phyloP scores from a whole-genome alignment of 2,888 invertebrate genomes.

The Blastobasis lacticolella region DNA sequence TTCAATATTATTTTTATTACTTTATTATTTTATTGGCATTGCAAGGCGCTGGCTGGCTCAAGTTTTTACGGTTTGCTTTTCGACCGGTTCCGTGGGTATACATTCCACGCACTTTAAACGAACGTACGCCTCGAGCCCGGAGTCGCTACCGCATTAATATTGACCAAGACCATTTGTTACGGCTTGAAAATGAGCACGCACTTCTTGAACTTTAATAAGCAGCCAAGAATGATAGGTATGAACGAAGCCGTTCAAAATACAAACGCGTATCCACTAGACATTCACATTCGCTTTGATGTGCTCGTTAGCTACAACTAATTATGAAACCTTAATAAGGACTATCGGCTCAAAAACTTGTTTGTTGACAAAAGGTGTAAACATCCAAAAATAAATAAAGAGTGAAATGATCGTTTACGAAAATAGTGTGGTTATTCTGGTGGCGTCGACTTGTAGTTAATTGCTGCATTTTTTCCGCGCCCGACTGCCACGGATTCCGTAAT shows the following conservation, averaged over 20 bases:
- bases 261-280: slow-evolving; percentile 23
- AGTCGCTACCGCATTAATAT: slow-evolving; percentile 51
- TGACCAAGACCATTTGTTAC: slow-evolving; percentile 51
- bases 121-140: slow-evolving; percentile 42
- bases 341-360: slow-evolving; percentile 26
- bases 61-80: slow-evolving; percentile 61
- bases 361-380: slow-evolving; percentile 53
- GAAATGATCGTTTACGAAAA: slow-evolving; percentile 57
- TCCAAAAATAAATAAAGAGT: slow-evolving; percentile 57
- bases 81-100: slow-evolving; percentile 48
- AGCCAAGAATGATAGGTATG: slow-evolving; percentile 31
- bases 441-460: slow-evolving; percentile 60
- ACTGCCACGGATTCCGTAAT: slow-evolving; percentile 65
- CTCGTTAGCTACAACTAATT: slow-evolving; percentile 25
- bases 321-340: neutral
- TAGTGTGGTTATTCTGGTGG: slow-evolving; percentile 56
- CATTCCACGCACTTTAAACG: slow-evolving; percentile 49
- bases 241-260: slow-evolving; percentile 28
- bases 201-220: slow-evolving; percentile 33
- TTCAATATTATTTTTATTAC: slow-evolving; percentile 50
- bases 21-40: slow-evolving; percentile 63
- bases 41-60: slow-evolving; percentile 50
- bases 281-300: slow-evolving; percentile 37
- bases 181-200: slow-evolving; percentile 30
- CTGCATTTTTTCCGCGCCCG: slow-evolving; percentile 65